Percentiles rank a stretch among this genome's conserved stretches.
Conservation (phyloP, 2,113 vertebrate species). For the Sebastes fasciatus region DNA sequence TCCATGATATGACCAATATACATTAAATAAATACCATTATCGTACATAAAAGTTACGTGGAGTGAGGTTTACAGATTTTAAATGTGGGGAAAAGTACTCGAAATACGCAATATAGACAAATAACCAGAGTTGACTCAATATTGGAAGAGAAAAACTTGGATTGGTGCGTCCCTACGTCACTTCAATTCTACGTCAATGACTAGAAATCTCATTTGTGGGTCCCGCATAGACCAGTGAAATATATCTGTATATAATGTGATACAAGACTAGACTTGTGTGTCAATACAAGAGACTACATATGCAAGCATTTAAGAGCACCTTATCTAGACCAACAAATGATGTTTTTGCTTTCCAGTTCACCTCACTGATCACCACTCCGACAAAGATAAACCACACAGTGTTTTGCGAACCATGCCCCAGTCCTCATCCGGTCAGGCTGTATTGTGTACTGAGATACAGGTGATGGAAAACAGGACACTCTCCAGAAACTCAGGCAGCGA, state of each 20-base stretch:
- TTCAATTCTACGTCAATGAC: not conserved
- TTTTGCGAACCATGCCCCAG: not conserved
- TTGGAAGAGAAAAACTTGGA: not conserved
- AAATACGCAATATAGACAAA: not conserved
- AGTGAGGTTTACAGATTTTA: not conserved
- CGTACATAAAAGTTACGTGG: not conserved
- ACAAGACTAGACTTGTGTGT: not conserved
- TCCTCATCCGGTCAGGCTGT: conserved; percentile 1
- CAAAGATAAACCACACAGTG: conserved; percentile 31
- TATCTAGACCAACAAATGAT: conserved; percentile 6
- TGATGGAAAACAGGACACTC: conserved; percentile 56
- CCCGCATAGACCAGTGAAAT: not conserved
- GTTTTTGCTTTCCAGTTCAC: conserved; percentile 6
- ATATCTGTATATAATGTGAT: not conserved
- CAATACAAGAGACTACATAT: not conserved
- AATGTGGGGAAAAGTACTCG: too few relatives aligned
- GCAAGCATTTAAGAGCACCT: not conserved
- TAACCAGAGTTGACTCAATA: too few relatives aligned
- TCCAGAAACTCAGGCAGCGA: conserved; percentile 40
- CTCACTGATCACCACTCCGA: conserved; percentile 2
- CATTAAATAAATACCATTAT: too few relatives aligned
- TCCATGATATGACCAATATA: too few relatives aligned
- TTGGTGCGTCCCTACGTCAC: not conserved
- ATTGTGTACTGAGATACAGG: conserved; percentile 37
- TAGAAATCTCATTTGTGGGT: not conserved